Conservation (phyloP, 2,888 invertebrate genomes). For the Suillia variegata region DNA sequence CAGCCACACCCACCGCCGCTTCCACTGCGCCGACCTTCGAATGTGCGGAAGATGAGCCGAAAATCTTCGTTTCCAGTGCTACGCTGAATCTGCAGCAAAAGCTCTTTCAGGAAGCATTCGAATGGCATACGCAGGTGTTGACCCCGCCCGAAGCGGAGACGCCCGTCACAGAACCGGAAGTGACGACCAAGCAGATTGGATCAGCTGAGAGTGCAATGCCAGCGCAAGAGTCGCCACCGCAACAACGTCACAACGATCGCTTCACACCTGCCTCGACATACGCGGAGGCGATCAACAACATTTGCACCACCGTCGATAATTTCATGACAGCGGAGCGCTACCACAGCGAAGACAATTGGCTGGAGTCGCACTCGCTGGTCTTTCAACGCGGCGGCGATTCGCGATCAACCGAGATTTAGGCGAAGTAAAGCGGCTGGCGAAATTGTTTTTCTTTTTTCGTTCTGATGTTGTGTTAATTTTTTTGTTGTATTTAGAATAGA, state of each 20-base stretch:
- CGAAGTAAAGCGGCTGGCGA: no score
- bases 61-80: constrained; percentile 27
- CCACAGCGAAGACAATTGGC: constrained; percentile 39
- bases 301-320: constrained; percentile 40
- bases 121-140: constrained; percentile 33
- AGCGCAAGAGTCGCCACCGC: no score
- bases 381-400: background rate
- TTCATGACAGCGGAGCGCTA: constrained; percentile 48
- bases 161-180: background rate
- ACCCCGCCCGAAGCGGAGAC: constrained; percentile 19
- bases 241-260: no score
- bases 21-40: constrained; percentile 11
- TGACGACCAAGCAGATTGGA: background rate
- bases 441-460: no score
- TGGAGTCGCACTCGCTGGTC: background rate
- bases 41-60: constrained; percentile 28
- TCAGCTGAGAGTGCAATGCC: background rate
- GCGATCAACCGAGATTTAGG: no score
- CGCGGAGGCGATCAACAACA: background rate
- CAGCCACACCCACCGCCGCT: constrained; percentile 13
- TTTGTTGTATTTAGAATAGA: no score
- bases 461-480: no score
- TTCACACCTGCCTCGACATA: no score
- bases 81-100: constrained; percentile 29
- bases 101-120: constrained; percentile 12